Evolutionary conservation across 2,113 vertebrate genomes (phyloP).

Genomic region (Antechinus flavipes): DNA sequence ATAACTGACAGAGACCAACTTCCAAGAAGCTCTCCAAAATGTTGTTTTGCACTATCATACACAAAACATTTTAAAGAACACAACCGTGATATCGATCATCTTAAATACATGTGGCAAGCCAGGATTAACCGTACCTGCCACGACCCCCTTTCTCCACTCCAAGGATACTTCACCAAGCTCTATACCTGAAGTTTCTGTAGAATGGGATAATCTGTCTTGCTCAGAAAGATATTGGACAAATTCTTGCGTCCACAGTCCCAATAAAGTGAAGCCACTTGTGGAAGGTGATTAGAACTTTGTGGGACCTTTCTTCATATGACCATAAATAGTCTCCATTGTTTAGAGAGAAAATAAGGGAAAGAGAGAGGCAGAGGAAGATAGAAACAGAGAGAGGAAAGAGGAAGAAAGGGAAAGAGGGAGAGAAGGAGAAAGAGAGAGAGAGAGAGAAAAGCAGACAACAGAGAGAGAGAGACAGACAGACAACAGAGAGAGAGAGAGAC

Average conservation of each 20-base stretch:
- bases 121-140: constrained; percentile 63
- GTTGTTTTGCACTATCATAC: constrained; percentile 46
- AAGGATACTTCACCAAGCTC: constrained; percentile 59
- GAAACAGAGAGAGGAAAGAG: neutral
- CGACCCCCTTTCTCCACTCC: constrained; percentile 61
- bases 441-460: too few species aligned
- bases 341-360: neutral
- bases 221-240: constrained; percentile 73
- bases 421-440: neutral
- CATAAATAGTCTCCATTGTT: constrained; percentile 60
- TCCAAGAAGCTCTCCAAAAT: constrained; percentile 36
- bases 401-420: constrained; percentile 60
- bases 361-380: too few species aligned
- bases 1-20: constrained; percentile 72
- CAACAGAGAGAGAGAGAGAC: too few species aligned
- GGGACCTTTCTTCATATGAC: constrained; percentile 75
- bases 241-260: constrained; percentile 68
- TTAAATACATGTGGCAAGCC: constrained; percentile 69
- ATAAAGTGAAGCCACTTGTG: constrained; percentile 70
- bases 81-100: constrained; percentile 72
- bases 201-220: constrained; percentile 67
- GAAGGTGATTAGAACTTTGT: constrained; percentile 77
- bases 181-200: constrained; percentile 77
- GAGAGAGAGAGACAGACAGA: too few species aligned
- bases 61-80: constrained; percentile 23